Conservation (phyloP, 2,888 invertebrate genomes). For the Zygaena filipendulae region DNA sequence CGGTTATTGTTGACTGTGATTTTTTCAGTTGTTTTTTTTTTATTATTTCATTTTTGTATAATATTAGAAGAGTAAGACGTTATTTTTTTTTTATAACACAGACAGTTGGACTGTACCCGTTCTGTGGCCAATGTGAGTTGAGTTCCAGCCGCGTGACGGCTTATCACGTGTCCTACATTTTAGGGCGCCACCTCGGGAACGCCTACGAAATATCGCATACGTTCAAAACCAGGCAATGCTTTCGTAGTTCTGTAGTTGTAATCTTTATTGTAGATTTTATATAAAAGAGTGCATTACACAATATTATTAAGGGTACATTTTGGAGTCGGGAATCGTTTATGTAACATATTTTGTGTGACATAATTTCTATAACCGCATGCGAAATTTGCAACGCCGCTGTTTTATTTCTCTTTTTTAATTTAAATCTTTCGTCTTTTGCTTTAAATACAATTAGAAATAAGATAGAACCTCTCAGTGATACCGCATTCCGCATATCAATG, state of each 20-base stretch:
- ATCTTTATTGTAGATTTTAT: slow-evolving; percentile 29
- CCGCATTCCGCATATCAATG: too few species aligned
- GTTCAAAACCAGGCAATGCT: slow-evolving; percentile 44
- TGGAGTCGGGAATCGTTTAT: too few species aligned
- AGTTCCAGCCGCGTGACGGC: slow-evolving; percentile 39
- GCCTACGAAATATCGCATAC: slow-evolving; percentile 43
- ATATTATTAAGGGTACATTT: too few species aligned
- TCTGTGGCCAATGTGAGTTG: slow-evolving; percentile 59
- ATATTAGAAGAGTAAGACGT: too few species aligned
- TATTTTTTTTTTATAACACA: slow-evolving; percentile 29
- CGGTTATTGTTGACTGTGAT: slow-evolving; percentile 46
- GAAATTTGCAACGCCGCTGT: slow-evolving; percentile 29
- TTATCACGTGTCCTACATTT: slow-evolving; percentile 57
- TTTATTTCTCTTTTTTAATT: too few species aligned
- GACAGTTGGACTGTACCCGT: slow-evolving; percentile 46
- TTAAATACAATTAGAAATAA: too few species aligned
- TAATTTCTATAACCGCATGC: slow-evolving; percentile 38
- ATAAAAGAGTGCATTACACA: slow-evolving; percentile 18
- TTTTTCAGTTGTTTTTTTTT: too few species aligned
- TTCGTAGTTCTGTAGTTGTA: slow-evolving; percentile 23
- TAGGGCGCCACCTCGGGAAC: slow-evolving; percentile 47
- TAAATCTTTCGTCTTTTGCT: too few species aligned
- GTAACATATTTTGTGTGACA: too few species aligned
- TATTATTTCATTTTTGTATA: too few species aligned
- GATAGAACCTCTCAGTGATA: too few species aligned